phyloP scores from a whole-genome alignment of 2,888 invertebrate species.

The Melangyna quadrimaculata region DNA sequence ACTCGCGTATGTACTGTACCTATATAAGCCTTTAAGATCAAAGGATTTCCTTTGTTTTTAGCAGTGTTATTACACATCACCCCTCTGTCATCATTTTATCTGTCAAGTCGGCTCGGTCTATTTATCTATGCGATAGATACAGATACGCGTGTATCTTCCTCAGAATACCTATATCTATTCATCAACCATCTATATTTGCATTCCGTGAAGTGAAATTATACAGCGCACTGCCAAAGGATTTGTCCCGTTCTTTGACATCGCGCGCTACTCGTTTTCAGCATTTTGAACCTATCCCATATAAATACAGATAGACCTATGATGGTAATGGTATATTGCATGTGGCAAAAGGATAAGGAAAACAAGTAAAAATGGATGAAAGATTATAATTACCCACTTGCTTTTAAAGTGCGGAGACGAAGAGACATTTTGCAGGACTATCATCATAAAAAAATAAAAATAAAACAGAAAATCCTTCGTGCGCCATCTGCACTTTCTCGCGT shows the following conservation, averaged over 20 bases:
- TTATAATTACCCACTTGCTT: conserved; percentile 71
- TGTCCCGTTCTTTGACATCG: conserved; percentile 40
- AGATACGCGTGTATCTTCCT: conserved; percentile 60
- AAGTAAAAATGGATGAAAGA: conserved; percentile 64
- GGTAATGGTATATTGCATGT: background rate
- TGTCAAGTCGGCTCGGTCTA: conserved; percentile 14
- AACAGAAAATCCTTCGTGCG: conserved; percentile 21
- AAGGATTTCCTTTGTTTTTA: conserved; percentile 66
- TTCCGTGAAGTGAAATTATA: conserved; percentile 58
- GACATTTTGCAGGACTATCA: conserved; percentile 54
- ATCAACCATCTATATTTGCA: conserved; percentile 66
- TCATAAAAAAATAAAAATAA: conserved; percentile 26
- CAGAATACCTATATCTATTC: conserved; percentile 38
- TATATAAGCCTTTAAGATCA: conserved; percentile 51
- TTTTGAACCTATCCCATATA: background rate
- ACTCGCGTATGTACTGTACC: conserved; percentile 43
- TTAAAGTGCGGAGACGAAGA: conserved; percentile 47
- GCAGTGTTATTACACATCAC: conserved; percentile 46
- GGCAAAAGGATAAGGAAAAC: conserved; percentile 38
- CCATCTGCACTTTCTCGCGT: conserved; percentile 53
- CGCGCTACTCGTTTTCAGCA: conserved; percentile 17
- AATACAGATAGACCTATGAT: background rate
- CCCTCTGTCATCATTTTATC: conserved; percentile 6
- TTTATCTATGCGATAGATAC: conserved; percentile 62
- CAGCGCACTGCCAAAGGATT: conserved; percentile 52